A percentile compares a stretch with the other conserved stretches of the same genome.
Conservation (phyloP, 2,113 vertebrate genomes). For the Ramphastos sulfuratus region DNA sequence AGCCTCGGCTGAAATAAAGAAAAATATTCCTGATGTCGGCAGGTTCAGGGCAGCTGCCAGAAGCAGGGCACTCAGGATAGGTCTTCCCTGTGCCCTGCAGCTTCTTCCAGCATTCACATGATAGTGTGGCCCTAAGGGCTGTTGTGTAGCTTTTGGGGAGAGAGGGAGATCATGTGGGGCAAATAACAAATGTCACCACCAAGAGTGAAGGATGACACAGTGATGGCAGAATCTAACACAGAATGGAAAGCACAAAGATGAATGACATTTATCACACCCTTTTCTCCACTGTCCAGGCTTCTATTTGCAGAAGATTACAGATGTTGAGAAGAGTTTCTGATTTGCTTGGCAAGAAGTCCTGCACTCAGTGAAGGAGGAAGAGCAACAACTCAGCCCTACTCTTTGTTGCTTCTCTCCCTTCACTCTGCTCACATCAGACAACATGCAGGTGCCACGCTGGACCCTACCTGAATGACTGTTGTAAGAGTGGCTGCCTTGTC, state of each 20-base stretch:
- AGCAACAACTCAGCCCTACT: neutral
- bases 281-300: neutral
- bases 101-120: neutral
- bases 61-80: neutral
- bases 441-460: fast-evolving
- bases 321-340: neutral
- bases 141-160: neutral
- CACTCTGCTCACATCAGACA: neutral
- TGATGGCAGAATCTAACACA: neutral
- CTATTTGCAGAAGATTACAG: neutral
- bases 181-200: neutral
- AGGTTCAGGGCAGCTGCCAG: neutral
- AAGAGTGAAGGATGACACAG: neutral
- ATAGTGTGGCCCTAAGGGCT: neutral
- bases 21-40: neutral
- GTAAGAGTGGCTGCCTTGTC: neutral
- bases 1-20: neutral
- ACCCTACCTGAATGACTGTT: neutral
- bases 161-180: neutral
- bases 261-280: neutral
- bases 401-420: neutral
- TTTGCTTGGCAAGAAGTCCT: neutral
- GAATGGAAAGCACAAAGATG: neutral
- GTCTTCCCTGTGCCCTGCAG: neutral
- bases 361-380: neutral